Conservation (phyloP, 2,113 vertebrate species). For the Monopterus albus region DNA sequence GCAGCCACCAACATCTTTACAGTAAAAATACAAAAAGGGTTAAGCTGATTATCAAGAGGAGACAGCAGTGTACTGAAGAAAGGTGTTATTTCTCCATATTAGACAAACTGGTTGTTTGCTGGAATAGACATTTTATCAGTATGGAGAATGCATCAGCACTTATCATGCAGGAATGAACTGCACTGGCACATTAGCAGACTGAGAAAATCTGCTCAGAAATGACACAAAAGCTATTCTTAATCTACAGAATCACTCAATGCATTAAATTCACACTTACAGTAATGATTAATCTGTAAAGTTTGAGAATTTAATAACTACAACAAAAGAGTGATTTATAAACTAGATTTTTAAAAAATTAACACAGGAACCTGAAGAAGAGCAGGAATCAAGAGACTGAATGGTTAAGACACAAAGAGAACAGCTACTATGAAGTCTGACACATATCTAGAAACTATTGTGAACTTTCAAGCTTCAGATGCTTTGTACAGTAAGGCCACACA, state of each 20-base stretch:
- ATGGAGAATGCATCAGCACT: conserved; percentile 9
- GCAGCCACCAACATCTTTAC: background rate
- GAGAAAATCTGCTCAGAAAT: conserved; percentile 4
- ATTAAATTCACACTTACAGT: background rate
- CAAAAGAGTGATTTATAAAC: background rate
- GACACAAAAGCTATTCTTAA: too few relatives aligned
- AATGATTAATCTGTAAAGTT: background rate
- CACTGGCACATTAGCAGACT: background rate
- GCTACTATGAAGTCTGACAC: conserved; percentile 16
- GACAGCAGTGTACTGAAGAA: background rate
- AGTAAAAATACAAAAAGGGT: background rate
- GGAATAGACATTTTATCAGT: background rate
- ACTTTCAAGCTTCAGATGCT: conserved; percentile 17
- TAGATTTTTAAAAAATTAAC: background rate
- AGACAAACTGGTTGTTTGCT: background rate
- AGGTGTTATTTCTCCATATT: background rate
- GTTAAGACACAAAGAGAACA: conserved; percentile 17
- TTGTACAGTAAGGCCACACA: too few relatives aligned
- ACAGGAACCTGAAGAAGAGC: conserved; percentile 6
- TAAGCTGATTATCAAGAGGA: background rate
- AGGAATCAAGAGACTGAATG: conserved; percentile 4
- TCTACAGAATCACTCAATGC: background rate
- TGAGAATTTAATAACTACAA: background rate
- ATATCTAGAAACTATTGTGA: conserved; percentile 19
- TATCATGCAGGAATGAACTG: conserved; percentile 1